Conservation (phyloP, 2,113 vertebrate species). For the Gobiocypris rarus region DNA sequence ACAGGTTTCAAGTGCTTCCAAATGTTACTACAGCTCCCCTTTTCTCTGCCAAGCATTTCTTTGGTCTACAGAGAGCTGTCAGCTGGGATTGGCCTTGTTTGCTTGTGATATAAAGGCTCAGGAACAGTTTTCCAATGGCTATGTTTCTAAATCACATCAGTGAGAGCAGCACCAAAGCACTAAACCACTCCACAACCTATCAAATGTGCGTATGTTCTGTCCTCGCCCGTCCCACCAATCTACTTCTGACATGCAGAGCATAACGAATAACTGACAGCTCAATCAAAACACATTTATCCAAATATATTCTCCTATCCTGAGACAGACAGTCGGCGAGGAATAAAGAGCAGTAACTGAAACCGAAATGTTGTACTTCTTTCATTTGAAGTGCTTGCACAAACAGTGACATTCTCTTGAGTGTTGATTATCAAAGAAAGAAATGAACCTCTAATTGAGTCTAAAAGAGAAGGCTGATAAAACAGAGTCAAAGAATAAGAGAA, state of each 20-base stretch:
- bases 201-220: not conserved
- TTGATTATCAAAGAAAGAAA: slow-evolving; percentile 9
- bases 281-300: not conserved
- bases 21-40: not conserved
- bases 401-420: not conserved
- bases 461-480: slow-evolving; percentile 18
- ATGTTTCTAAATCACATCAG: slow-evolving; percentile 5
- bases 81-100: slow-evolving; percentile 30
- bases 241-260: not conserved
- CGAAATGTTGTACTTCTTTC: not conserved
- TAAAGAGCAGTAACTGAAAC: not conserved
- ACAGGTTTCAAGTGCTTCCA: not conserved
- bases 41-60: not conserved
- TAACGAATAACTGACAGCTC: slow-evolving; percentile 3
- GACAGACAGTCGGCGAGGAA: not conserved
- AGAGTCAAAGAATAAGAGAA: not conserved
- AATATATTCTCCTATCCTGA: not conserved
- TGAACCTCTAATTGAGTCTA: slow-evolving; percentile 4
- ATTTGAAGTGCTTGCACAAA: slow-evolving; percentile 6
- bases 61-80: not conserved
- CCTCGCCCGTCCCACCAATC: not conserved
- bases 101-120: slow-evolving; percentile 10
- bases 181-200: not conserved
- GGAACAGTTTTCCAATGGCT: not conserved
- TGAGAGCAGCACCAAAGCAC: not conserved